Base-by-base conservation (phyloP, 2,113 vertebrate genomes). In the Castor canadensis region DNA sequence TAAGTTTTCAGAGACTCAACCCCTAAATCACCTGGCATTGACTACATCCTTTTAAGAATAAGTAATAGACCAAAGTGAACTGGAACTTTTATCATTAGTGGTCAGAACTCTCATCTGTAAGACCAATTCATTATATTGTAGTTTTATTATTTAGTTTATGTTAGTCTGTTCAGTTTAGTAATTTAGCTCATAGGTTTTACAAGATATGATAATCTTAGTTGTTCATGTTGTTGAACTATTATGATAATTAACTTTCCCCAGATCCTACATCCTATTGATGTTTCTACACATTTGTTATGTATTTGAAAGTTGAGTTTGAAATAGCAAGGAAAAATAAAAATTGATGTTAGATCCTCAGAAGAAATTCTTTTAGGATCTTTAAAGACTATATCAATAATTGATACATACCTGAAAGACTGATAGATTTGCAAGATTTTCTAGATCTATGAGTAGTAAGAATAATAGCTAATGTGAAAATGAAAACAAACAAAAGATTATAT, bases 11-110 rank as follows among this genome's bases (percentile, higher is more conserved):
- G 87, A 88, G 88, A 84, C 67, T 58, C 60, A 69, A 49, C 67
- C 45, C 54, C 73, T 96, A 96, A 94, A 96, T 95, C 91, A 94
- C 24, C 45, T 81, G 40, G 71, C 81, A 62, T 38, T 80, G 67
- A 93, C 77, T 91, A 15, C 32, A 73, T 73, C 72, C 54, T 79
- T 56, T 96, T 92, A 69, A 19, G 9, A 62, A 19, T 86, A 62
- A 93, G 35, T 64, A 88, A 94, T n/a, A 82, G 80, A 71, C 54
- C 45, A 20, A 95, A 85, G 87, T 91, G 64, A 96, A 62, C 32
- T 86, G 49, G 35, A 91, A 72, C 56, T 87, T 95, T 69, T 52
- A 38, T 79, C 96, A 40, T n/a, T 96, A 35, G 54, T 90, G 47
- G 47, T 58, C 43, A 86, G 76, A 62, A 75, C 38, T 89, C 43